Conservation (phyloP, 1,140 invertebrate species). For the Saccostrea cuccullata region DNA sequence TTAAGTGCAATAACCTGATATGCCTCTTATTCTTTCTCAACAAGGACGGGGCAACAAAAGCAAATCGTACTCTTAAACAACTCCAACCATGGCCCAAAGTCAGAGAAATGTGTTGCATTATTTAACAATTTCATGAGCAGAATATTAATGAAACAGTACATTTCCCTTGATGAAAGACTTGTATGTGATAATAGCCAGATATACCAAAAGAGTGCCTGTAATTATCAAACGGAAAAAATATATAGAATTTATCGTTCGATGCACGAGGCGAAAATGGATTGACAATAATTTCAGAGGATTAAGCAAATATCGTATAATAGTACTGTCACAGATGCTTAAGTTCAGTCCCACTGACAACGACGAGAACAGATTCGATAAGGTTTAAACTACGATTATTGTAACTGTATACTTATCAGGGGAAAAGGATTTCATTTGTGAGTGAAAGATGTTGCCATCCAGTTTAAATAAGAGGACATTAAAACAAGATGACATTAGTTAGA, state of each 20-base stretch:
- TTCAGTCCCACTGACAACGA: neutral
- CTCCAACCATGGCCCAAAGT: neutral
- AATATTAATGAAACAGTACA: conserved; percentile 35
- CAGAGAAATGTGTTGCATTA: neutral
- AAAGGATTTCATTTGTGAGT: neutral
- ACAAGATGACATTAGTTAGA: neutral
- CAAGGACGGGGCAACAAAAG: neutral
- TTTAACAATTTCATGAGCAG: conserved; percentile 23
- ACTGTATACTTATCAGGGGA: conserved; percentile 3
- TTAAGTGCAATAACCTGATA: neutral
- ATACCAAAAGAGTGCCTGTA: conserved; percentile 4
- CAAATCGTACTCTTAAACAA: neutral
- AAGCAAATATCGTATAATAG: conserved; percentile 17
- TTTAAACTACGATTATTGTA: neutral
- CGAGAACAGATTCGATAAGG: neutral
- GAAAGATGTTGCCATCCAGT: conserved; percentile 18
- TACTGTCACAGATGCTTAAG: conserved; percentile 29
- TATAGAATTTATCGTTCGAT: conserved; percentile 30
- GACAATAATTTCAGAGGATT: conserved; percentile 22
- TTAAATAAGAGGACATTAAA: neutral
- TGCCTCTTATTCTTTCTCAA: neutral
- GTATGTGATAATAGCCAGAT: conserved; percentile 23
- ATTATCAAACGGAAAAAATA: conserved; percentile 1
- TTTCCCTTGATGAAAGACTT: neutral
- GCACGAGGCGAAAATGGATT: conserved; percentile 32